Evolutionary conservation across 1,140 invertebrate species (phyloP).

Genomic region (Drosophila kepulauana): DNA sequence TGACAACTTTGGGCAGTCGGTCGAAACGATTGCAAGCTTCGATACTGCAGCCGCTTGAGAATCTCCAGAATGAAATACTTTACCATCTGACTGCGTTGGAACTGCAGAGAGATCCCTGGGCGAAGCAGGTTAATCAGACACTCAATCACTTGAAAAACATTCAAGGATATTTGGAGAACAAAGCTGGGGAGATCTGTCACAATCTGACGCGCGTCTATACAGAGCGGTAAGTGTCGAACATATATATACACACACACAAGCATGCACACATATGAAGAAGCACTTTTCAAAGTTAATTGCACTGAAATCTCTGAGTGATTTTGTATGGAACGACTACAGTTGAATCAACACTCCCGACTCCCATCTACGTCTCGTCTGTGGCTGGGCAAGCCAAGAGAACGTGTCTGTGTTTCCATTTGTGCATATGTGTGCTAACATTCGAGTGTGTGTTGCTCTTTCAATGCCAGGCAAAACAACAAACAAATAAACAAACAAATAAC

Average conservation of each 20-base stretch:
- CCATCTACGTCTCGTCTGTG: constrained; percentile 16
- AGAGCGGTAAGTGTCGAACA: constrained; percentile 69
- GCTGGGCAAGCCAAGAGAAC: constrained; percentile 15
- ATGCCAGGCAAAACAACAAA: constrained; percentile 20
- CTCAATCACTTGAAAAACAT: constrained; percentile 90
- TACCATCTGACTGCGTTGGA: constrained; percentile 91
- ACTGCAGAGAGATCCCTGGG: constrained; percentile 88
- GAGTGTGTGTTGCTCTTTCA: constrained; percentile 51
- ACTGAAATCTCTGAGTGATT: constrained; percentile 42
- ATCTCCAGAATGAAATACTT: constrained; percentile 89
- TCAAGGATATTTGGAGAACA: constrained; percentile 91
- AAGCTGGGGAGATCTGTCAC: constrained; percentile 89
- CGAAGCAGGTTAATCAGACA: constrained; percentile 88
- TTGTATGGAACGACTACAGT: constrained; percentile 13
- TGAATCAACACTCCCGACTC: constrained; percentile 1
- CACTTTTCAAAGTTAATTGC: constrained; percentile 34
- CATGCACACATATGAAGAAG: constrained; percentile 43
- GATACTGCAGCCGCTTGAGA: constrained; percentile 89
- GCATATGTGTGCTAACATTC: neutral
- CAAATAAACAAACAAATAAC: constrained; percentile 24
- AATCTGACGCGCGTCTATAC: constrained; percentile 80
- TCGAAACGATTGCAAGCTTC: constrained; percentile 88
- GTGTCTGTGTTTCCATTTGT: neutral
- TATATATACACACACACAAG: neutral
- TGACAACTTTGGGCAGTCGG: constrained; percentile 88